A percentile compares a stretch with the other conserved stretches of the same genome.
These are phyloP conservation scores for Drosophila tani DNA, from an alignment of 1,140 invertebrate genomes.

Conservation along the genomic window DNA sequence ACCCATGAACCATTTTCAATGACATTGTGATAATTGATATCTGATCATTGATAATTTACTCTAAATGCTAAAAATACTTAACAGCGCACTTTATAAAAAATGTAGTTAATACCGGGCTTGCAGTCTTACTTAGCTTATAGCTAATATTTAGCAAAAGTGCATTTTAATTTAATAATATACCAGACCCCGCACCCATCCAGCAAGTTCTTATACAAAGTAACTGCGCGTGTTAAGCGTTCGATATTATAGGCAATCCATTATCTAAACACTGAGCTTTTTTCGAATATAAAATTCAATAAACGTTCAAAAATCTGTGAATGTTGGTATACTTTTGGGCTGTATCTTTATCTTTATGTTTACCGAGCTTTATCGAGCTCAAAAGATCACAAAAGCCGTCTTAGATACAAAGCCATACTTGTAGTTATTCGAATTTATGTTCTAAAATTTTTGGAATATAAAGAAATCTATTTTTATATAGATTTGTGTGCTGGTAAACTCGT, in stretches of 20 bases:
- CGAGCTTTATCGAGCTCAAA: background rate
- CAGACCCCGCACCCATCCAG: background rate
- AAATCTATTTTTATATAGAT: too few species aligned
- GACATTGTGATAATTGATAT: background rate
- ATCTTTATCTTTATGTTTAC: background rate
- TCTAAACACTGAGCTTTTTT: background rate
- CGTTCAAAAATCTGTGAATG: background rate
- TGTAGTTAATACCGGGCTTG: background rate
- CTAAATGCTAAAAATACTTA: too few species aligned
- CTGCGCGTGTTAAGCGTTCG: background rate
- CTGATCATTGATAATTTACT: too few species aligned
- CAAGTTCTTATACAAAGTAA: background rate
- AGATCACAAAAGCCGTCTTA: too few species aligned
- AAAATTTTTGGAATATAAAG: too few species aligned
- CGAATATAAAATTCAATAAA: background rate
- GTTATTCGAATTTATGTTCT: too few species aligned
- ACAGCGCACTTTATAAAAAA: background rate
- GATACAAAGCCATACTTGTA: background rate
- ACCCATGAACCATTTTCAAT: background rate
- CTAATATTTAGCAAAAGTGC: background rate
- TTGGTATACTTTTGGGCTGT: background rate
- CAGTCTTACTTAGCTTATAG: background rate
- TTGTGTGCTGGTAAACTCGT: too few species aligned
- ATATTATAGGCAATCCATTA: background rate
- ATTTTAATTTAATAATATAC: conserved; percentile 7